A percentile compares a stretch with the other conserved stretches of the same genome.
These are phyloP conservation scores for Rhineura floridana DNA, from an alignment of 2,113 vertebrate genomes.

Conservation along the genomic window DNA sequence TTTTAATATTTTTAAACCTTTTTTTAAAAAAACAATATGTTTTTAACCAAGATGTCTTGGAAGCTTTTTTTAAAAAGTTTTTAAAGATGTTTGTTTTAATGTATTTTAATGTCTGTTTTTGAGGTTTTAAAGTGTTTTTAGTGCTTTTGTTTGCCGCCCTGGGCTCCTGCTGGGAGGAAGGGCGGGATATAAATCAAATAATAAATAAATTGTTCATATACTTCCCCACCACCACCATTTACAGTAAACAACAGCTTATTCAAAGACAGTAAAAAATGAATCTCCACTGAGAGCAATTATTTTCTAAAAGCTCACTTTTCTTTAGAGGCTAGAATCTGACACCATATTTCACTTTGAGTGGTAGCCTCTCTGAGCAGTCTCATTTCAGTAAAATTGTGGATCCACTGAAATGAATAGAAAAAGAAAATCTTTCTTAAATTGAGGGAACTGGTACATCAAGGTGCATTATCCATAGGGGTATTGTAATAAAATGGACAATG, in stretches of 20 bases:
- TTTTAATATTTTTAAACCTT: too few relatives aligned
- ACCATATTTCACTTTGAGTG: constrained; percentile 13
- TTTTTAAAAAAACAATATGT: too few relatives aligned
- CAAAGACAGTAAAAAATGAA: constrained; percentile 30
- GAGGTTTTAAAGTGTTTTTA: too few relatives aligned
- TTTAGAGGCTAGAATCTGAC: constrained; percentile 24
- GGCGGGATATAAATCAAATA: too few relatives aligned
- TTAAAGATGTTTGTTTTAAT: too few relatives aligned
- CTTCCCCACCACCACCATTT: neutral
- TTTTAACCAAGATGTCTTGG: too few relatives aligned
- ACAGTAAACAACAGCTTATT: constrained; percentile 22
- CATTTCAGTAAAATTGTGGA: neutral
- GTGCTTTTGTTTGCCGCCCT: too few relatives aligned
- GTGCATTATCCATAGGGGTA: neutral
- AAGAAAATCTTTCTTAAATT: neutral
- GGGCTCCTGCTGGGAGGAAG: too few relatives aligned
- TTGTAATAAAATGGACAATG: neutral
- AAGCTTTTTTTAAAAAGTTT: too few relatives aligned
- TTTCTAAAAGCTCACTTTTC: constrained; percentile 21
- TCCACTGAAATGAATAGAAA: constrained; percentile 3
- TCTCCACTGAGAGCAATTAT: constrained; percentile 5
- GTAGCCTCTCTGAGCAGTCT: neutral
- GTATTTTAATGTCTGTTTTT: too few relatives aligned
- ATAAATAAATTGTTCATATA: neutral
- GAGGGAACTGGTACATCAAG: neutral